Base-by-base conservation (phyloP, 2,113 vertebrate genomes). In the Ciconia stormi region DNA sequence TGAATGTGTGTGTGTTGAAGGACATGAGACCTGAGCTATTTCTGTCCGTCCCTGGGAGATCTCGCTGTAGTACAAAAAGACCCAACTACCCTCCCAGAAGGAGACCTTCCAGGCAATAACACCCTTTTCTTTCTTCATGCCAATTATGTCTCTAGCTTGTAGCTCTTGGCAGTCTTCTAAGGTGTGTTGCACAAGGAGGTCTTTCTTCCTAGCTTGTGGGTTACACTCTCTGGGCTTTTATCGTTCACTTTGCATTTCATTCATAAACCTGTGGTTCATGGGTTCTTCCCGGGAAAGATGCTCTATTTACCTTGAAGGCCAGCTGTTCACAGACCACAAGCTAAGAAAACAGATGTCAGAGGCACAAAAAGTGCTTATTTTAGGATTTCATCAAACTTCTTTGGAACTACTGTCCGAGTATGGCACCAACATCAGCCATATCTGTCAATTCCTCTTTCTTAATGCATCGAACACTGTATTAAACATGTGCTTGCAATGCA, bases 301-400 rank as follows among this genome's bases (percentile, higher is more conserved):
- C 23, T 78, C 61, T 36, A 21, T 71, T 82, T 47, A 36, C 59
- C 32, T 7, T 23, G 55, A 53, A 46, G 25, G 14, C 44, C 47
- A 86, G 53, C 23, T 91, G 49, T 25, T 69, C 30, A 36, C 16
- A 30, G 71, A 40, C 50, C 90, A 79, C 19, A 44, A 53, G 71
- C 82, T 36, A 52, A 50, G 72, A 86, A 81, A 86, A 78, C 34
- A 87, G 82, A 71, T 30, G 36, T 76, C 47, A 89, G 83, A 80
- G 49, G 53, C 66, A 85, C 34, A 55, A 34, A 63, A 89, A 72
- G 30, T 40, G 77, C 65, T 82, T 72, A 76, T 91, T 90, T 89
- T 40, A 93, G 53, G 53, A 77, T 77, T 82, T 77, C 1, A 76
- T 76, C 34, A 20, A 4, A 65, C 69, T 80, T 88, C 44, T 40